These are phyloP conservation scores for Notothenia rossii DNA, from an alignment of 2,113 vertebrate genomes.

Conservation along the genomic window DNA sequence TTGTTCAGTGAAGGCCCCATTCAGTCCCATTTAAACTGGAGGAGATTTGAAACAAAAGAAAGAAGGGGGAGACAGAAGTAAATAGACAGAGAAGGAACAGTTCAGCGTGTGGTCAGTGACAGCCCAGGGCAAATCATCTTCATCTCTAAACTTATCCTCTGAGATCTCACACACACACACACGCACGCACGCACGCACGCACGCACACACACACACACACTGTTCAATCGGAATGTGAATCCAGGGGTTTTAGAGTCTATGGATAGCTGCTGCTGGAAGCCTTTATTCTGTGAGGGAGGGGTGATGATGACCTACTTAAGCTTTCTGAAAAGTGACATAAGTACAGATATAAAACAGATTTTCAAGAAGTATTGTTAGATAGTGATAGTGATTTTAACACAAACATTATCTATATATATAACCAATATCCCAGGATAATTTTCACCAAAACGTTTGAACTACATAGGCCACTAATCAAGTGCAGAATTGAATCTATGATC, in stretches of 20 bases:
- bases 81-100: conserved; percentile 1
- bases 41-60: conserved; percentile 37
- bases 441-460: background rate
- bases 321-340: conserved; percentile 32
- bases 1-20: background rate
- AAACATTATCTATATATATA: background rate
- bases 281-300: conserved; percentile 12
- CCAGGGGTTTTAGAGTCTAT: conserved; percentile 38
- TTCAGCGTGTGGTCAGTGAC: conserved; percentile 42
- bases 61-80: background rate
- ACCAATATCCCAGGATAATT: background rate
- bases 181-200: too few species aligned
- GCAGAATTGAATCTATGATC: background rate
- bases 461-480: background rate
- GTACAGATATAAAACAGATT: background rate
- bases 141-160: conserved; percentile 59
- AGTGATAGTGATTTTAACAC: background rate
- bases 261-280: conserved; percentile 14
- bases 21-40: background rate
- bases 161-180: conserved; percentile 42
- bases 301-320: conserved; percentile 56
- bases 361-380: background rate
- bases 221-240: conserved; percentile 65
- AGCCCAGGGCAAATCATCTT: conserved; percentile 56
- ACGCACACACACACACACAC: too few species aligned